A percentile compares a stretch with the other conserved stretches of the same genome.
Evolutionary conservation across 2,888 invertebrate genomes (phyloP).

Genomic region (Xylophagus ater): DNA sequence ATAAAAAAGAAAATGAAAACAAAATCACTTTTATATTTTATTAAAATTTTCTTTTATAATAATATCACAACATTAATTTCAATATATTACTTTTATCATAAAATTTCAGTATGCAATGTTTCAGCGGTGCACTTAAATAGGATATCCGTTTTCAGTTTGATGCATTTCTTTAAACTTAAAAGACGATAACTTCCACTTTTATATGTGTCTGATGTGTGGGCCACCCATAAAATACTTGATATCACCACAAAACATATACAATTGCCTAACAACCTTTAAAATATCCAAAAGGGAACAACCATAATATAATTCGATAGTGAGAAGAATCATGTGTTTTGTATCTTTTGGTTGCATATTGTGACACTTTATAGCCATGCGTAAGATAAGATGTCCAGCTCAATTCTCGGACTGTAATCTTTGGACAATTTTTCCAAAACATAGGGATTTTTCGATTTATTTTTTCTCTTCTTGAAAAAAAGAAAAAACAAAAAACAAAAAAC

Average conservation of each 20-base stretch:
- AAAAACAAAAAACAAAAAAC: too few species aligned
- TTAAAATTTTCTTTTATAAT: too few species aligned
- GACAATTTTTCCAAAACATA: too few species aligned
- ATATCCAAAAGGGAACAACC: constrained; percentile 8
- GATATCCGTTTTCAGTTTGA: constrained; percentile 42
- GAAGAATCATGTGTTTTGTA: constrained; percentile 10
- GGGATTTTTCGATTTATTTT: too few species aligned
- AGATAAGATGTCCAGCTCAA: constrained; percentile 15
- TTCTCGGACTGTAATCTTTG: too few species aligned
- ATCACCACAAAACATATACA: constrained; percentile 23
- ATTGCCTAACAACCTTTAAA: constrained; percentile 10
- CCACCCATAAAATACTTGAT: constrained; percentile 37
- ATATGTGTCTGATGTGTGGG: constrained; percentile 41
- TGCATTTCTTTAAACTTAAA: constrained; percentile 41
- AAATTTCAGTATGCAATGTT: too few species aligned
- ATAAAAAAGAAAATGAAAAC: too few species aligned
- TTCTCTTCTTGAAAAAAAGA: too few species aligned
- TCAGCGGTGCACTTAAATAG: constrained; percentile 35
- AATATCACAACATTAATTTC: too few species aligned
- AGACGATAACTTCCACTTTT: constrained; percentile 41
- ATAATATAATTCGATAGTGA: constrained; percentile 3
- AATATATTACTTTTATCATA: too few species aligned
- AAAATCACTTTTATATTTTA: too few species aligned
- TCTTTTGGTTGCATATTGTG: constrained; percentile 15
- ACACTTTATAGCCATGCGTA: constrained; percentile 20